Percentiles rank a stretch among this genome's conserved stretches.
These are phyloP conservation scores for Euzetes globulus DNA, from an alignment of 2,888 invertebrate species.

Conservation along the genomic window DNA sequence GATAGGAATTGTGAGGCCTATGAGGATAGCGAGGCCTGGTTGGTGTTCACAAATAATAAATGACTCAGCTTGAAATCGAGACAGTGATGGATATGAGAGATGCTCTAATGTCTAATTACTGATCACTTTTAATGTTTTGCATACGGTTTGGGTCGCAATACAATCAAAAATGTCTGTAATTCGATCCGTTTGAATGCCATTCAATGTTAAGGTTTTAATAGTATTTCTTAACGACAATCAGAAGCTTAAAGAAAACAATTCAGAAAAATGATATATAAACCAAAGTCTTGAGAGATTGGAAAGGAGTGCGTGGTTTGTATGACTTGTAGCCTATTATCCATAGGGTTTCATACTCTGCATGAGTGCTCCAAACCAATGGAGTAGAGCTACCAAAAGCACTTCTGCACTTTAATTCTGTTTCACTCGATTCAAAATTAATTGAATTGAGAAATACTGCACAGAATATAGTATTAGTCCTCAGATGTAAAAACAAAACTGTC, in stretches of 20 bases:
- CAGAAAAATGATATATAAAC: neutral
- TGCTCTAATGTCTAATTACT: constrained; percentile 25
- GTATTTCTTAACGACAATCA: neutral
- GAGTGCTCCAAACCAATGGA: neutral
- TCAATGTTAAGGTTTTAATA: neutral
- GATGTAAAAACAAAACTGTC: no score
- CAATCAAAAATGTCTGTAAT: constrained; percentile 10
- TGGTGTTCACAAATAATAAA: constrained; percentile 24
- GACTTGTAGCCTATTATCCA: neutral
- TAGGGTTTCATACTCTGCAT: constrained; percentile 23
- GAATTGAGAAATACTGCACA: neutral
- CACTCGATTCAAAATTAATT: neutral
- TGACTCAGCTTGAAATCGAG: constrained; percentile 2
- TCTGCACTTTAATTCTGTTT: neutral
- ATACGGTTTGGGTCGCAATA: constrained; percentile 7
- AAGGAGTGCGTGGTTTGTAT: constrained; percentile 9
- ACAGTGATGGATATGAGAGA: constrained; percentile 17
- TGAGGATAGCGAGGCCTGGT: neutral
- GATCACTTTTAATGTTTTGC: constrained; percentile 19
- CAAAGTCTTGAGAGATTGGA: neutral
- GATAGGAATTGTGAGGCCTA: neutral
- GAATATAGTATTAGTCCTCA: neutral
- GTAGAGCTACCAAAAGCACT: constrained; percentile 5
- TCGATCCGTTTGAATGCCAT: constrained; percentile 18
- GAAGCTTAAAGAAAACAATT: neutral